Evolutionary conservation across 2,888 invertebrate species (phyloP), one percentile per base, ranked within the genome.

Genomic region (Nezara viridula): DNA sequence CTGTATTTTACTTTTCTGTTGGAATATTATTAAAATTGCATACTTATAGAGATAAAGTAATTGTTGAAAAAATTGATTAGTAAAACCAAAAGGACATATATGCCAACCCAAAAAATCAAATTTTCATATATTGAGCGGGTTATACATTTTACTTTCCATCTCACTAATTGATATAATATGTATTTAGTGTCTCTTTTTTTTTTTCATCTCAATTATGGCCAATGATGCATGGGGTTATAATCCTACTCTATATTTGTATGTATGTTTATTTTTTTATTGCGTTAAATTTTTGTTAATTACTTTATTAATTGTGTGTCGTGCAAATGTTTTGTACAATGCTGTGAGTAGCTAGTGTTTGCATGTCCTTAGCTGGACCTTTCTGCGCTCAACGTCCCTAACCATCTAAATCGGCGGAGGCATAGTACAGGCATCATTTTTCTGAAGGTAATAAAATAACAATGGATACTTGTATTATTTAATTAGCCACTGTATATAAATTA

Each of bases 391-490:
- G 92, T 93, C 92, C 93, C 94, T 92, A 93, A 95, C 92, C 95
- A 95, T 93, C 95, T 96, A 93, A 96, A 96, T 92, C 94, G 95
- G 93, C 95, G 96, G 92, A 95, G 96, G 92, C 96, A 96, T 94
- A 96, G 96, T 94, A 96, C 96, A 93, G 95, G 95, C 93, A 94
- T 95, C 94, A 94, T 95, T 93, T 94, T 94, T 92, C 94, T 94
- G 93, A 94, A 94, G 94, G 90, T 90, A 90, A 81, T 81, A 81
- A 81, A 12, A 44, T 21, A 81, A 81, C 44, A 81, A 12, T 81
- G 44, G 81, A 81, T 81, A 81, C 21, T 81, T 81, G 44, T 81
- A 44, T 81, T 81, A n/a, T 44, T 60, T 44, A 77, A 77, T 77
- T 77, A 77, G 40, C 24, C 77, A 44, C 40, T 44, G n/a, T 7